Evolutionary conservation across 2,113 vertebrate genomes (phyloP).

Genomic region (Hyperopisus bebe): DNA sequence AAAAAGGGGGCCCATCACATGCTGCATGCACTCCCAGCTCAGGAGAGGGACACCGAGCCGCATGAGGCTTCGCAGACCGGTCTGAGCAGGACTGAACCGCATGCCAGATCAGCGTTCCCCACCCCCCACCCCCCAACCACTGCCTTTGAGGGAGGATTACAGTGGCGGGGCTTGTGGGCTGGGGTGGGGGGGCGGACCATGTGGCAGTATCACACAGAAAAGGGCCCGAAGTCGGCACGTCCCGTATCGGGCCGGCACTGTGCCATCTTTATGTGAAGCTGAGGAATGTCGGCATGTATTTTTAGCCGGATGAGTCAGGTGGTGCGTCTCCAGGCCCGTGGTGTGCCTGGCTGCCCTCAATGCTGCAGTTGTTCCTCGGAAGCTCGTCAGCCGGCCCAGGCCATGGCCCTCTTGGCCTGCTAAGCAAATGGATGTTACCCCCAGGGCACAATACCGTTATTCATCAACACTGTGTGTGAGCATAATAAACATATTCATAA

Average conservation of each 20-base stretch:
- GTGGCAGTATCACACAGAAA: constrained; percentile 16
- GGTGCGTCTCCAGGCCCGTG: neutral
- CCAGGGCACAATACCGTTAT: neutral
- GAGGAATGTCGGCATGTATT: neutral
- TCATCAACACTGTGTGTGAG: neutral
- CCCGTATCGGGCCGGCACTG: neutral
- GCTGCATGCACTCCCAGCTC: constrained; percentile 20
- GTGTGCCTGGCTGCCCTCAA: neutral
- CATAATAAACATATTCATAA: constrained; percentile 6
- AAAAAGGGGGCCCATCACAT: constrained; percentile 36
- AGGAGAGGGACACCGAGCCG: constrained; percentile 38
- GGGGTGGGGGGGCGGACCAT: constrained; percentile 22
- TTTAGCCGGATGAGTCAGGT: constrained; percentile 6
- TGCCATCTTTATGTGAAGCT: neutral
- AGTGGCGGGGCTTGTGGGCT: neutral
- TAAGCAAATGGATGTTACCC: neutral
- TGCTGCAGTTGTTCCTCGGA: neutral
- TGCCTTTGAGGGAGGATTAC: constrained; percentile 27
- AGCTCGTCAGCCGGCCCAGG: neutral
- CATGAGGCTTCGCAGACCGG: constrained; percentile 40
- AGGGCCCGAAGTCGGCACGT: neutral
- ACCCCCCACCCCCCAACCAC: neutral
- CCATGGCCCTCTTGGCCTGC: neutral
- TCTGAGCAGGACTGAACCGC: constrained; percentile 52
- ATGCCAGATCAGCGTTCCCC: constrained; percentile 39